A percentile compares a stretch with the other conserved stretches of the same genome.
phyloP scores from a whole-genome alignment of 2,797 vertebrate genomes.

The Liparis tanakae region DNA sequence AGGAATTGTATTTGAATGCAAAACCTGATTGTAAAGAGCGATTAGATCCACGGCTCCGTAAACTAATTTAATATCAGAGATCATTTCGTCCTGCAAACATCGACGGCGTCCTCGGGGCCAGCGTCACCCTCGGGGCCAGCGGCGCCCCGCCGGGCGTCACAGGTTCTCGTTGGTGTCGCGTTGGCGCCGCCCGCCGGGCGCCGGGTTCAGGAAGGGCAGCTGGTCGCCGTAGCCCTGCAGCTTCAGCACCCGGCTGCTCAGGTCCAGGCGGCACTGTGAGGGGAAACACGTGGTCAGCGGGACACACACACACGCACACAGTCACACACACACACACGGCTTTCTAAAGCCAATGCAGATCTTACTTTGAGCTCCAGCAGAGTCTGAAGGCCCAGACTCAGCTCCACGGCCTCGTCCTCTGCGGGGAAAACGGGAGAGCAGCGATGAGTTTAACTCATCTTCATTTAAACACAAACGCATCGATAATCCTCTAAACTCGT shows the following conservation, averaged over 20 bases:
- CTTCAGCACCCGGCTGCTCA: conserved; percentile 85
- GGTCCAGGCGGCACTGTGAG: conserved; percentile 90
- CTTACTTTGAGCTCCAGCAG: conserved; percentile 93
- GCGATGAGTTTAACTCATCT: conserved; percentile 13
- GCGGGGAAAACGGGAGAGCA: conserved; percentile 29
- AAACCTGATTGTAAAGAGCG: conserved; percentile 47
- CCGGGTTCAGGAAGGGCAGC: conserved; percentile 87
- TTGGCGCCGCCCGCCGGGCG: conserved; percentile 73
- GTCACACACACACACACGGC: conserved; percentile 6
- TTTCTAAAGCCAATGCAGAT: conserved; percentile 26
- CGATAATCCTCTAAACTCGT: neutral
- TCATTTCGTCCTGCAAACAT: conserved; percentile 71
- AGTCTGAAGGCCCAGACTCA: conserved; percentile 91
- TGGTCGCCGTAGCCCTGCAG: conserved; percentile 84
- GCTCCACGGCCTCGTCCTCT: conserved; percentile 89
- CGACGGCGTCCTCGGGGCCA: too few species aligned
- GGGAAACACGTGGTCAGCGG: conserved; percentile 10
- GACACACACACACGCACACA: neutral
- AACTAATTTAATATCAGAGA: conserved; percentile 60
- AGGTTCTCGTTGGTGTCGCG: conserved; percentile 84
- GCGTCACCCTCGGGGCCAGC: too few species aligned
- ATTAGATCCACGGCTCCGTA: conserved; percentile 45
- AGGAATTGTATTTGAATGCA: conserved; percentile 38
- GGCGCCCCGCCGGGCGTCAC: conserved; percentile 58
- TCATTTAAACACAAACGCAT: conserved; percentile 28